phyloP scores from a whole-genome alignment of 2,888 invertebrate genomes.

The Cyclophora albipunctata region DNA sequence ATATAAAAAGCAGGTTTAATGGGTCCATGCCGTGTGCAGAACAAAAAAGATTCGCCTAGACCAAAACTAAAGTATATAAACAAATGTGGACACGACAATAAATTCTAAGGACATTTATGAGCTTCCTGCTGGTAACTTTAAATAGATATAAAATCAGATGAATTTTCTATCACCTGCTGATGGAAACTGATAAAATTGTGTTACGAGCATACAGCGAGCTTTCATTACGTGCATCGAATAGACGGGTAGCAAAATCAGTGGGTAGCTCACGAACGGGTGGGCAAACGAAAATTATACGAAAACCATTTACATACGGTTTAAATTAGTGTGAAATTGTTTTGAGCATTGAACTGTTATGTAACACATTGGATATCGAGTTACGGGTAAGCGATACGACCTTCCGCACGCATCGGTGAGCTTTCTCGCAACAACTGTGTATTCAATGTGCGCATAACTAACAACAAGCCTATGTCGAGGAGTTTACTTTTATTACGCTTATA shows the following conservation, averaged over 20 bases:
- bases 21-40: too few relatives aligned
- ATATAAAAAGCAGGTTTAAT: too few relatives aligned
- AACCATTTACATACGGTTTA: constrained; percentile 27
- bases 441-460: constrained; percentile 9
- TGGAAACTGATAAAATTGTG: constrained; percentile 32
- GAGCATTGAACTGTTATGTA: constrained; percentile 51
- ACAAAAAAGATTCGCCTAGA: too few relatives aligned
- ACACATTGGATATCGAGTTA: constrained; percentile 55
- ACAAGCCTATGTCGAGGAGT: too few relatives aligned
- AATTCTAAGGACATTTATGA: neutral
- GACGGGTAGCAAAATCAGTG: constrained; percentile 30
- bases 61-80: too few relatives aligned
- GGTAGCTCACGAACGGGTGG: constrained; percentile 10
- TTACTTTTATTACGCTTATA: too few relatives aligned
- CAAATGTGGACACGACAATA: neutral
- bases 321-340: constrained; percentile 33
- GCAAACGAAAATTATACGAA: constrained; percentile 28
- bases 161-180: too few relatives aligned
- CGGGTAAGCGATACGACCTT: constrained; percentile 64
- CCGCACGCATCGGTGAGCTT: constrained; percentile 53
- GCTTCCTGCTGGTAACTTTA: neutral
- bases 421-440: constrained; percentile 33
- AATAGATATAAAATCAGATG: too few relatives aligned
- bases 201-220: constrained; percentile 33
- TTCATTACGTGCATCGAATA: constrained; percentile 40